Percentiles rank a stretch among this genome's conserved stretches.
Conservation (phyloP, 1,140 invertebrate genomes). For the Brachionus koreanus region DNA sequence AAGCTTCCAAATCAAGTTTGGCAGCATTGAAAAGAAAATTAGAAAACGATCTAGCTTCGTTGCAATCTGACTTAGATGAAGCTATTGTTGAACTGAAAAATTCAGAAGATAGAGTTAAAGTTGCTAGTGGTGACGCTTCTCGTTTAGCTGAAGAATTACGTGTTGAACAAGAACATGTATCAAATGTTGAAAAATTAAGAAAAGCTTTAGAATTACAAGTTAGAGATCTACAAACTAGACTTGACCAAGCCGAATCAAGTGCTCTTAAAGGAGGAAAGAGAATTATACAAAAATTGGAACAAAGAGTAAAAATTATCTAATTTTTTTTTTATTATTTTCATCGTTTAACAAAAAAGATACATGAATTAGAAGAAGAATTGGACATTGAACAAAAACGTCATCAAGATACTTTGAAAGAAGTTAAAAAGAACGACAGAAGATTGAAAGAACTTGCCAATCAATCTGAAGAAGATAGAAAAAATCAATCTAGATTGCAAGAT, state of each 20-base stretch:
- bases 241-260: slow-evolving; percentile 92
- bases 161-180: slow-evolving; percentile 92
- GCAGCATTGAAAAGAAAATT: slow-evolving; percentile 94
- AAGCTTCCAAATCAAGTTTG: slow-evolving; percentile 83
- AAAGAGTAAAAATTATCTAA: slow-evolving; percentile 52
- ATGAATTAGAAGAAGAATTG: slow-evolving; percentile 88
- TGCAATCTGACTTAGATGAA: slow-evolving; percentile 68
- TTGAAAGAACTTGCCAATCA: slow-evolving; percentile 76
- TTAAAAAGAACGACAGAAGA: slow-evolving; percentile 73
- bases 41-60: slow-evolving; percentile 89
- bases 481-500: slow-evolving; percentile 94
- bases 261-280: slow-evolving; percentile 96
- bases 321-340: background rate
- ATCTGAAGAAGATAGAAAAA: slow-evolving; percentile 93
- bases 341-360: slow-evolving; percentile 49
- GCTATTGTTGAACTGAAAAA: slow-evolving; percentile 73
- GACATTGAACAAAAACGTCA: slow-evolving; percentile 96
- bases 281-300: slow-evolving; percentile 63
- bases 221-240: slow-evolving; percentile 92
- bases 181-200: slow-evolving; percentile 93
- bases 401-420: slow-evolving; percentile 66
- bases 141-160: slow-evolving; percentile 93
- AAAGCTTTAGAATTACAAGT: slow-evolving; percentile 93
- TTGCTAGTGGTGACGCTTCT: slow-evolving; percentile 82
- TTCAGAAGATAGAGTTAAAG: slow-evolving; percentile 90